phyloP scores from a whole-genome alignment of 2,888 invertebrate species.

The Mongoloraphidia duomilia region DNA sequence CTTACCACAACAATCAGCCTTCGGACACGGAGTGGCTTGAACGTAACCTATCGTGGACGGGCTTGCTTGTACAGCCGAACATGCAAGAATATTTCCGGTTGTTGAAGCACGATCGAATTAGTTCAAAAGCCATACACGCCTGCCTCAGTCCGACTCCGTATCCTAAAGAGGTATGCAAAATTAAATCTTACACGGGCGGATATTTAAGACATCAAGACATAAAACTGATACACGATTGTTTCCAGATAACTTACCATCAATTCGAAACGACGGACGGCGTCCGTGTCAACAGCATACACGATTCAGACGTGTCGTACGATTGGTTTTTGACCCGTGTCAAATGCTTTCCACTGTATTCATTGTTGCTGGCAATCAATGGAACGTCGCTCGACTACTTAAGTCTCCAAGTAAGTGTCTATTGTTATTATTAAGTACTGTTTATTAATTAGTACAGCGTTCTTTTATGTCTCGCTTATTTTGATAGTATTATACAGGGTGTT shows the following conservation, averaged over 20 bases:
- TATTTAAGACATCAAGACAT: not conserved
- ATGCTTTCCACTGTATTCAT: constrained; percentile 72
- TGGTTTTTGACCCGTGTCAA: constrained; percentile 60
- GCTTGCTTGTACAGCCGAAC: constrained; percentile 62
- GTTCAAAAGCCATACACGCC: constrained; percentile 54
- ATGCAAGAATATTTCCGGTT: constrained; percentile 59
- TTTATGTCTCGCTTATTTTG: too few relatives aligned
- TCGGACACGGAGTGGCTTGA: constrained; percentile 60
- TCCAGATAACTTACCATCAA: constrained; percentile 32
- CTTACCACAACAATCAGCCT: constrained; percentile 39
- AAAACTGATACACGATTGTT: not conserved
- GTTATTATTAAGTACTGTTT: too few relatives aligned
- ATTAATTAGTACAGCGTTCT: too few relatives aligned
- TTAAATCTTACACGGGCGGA: not conserved
- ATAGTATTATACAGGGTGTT: too few relatives aligned
- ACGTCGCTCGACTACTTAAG: constrained; percentile 54
- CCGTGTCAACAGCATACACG: constrained; percentile 32
- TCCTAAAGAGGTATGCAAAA: constrained; percentile 49
- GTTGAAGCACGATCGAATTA: constrained; percentile 39
- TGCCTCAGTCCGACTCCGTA: constrained; percentile 64
- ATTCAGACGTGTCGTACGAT: constrained; percentile 17
- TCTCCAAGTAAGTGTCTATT: constrained; percentile 37
- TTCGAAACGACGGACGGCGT: constrained; percentile 24
- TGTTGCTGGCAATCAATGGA: constrained; percentile 62
- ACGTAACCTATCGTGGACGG: constrained; percentile 55